Percentiles rank a stretch among this genome's conserved stretches.
Conservation (phyloP, 2,797 vertebrate genomes). For the Scolopax bukidnonensis region DNA sequence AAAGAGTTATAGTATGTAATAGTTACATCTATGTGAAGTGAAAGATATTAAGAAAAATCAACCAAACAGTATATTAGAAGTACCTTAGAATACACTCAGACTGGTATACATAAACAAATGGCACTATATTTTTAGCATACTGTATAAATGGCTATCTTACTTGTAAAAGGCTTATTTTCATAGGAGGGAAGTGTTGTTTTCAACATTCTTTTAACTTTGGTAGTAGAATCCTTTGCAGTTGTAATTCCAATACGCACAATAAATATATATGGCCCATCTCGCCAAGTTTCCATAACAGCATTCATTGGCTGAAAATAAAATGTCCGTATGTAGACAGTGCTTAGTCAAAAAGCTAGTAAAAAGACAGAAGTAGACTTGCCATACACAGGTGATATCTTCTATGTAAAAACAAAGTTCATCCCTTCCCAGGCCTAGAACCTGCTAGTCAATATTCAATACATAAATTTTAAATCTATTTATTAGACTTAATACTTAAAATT, state of each 20-base stretch:
- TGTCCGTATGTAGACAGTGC: background rate
- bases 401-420: background rate
- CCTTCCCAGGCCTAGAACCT: background rate
- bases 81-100: background rate
- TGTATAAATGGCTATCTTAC: slow-evolving; percentile 65
- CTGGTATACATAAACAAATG: background rate
- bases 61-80: background rate
- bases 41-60: background rate
- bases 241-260: slow-evolving; percentile 83
- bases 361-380: background rate
- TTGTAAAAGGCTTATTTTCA: slow-evolving; percentile 71
- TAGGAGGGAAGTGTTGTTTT: slow-evolving; percentile 15
- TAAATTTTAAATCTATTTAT: background rate
- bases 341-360: background rate
- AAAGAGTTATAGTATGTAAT: background rate
- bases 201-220: slow-evolving; percentile 11
- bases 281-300: slow-evolving; percentile 90
- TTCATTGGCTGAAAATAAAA: slow-evolving; percentile 79
- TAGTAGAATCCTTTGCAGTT: slow-evolving; percentile 57
- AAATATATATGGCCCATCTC: slow-evolving; percentile 93
- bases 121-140: background rate
- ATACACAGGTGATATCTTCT: background rate
- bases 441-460: background rate
- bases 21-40: background rate
- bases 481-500: background rate